Conservation (phyloP, 2,113 vertebrate species). For the Lathamus discolor region DNA sequence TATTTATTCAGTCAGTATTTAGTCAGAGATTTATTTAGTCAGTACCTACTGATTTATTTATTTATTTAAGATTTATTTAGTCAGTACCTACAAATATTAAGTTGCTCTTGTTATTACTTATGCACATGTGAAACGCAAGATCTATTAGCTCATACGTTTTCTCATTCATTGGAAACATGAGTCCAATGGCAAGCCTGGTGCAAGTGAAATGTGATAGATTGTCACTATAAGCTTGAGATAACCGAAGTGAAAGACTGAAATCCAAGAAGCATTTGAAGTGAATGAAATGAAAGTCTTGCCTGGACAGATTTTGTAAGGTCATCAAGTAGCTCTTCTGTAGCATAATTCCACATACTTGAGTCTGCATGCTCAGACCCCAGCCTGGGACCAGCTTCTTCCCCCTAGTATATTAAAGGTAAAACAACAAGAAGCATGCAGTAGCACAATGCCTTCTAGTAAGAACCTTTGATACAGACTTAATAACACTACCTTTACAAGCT, state of each 20-base stretch:
- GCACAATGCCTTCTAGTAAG: not conserved
- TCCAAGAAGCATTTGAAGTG: not conserved
- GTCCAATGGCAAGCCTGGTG: not conserved
- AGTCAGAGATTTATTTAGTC: too few relatives aligned
- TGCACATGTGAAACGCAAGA: not conserved
- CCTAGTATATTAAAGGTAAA: constrained; percentile 62
- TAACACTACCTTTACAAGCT: not conserved
- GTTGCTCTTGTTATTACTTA: not conserved
- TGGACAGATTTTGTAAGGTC: constrained; percentile 67
- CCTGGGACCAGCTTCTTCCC: constrained; percentile 72
- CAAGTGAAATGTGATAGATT: not conserved
- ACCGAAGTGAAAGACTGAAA: not conserved
- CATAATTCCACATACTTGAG: constrained; percentile 63
- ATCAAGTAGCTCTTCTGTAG: constrained; percentile 67
- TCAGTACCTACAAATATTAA: not conserved
- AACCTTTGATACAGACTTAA: not conserved
- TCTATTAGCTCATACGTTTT: not conserved
- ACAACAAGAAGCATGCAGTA: not conserved
- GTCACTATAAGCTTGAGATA: not conserved
- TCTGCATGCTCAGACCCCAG: constrained; percentile 64
- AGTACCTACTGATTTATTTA: too few relatives aligned
- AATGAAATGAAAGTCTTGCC: constrained; percentile 63
- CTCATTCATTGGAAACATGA: not conserved
- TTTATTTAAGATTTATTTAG: too few relatives aligned
- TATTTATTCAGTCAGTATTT: too few relatives aligned